A percentile compares a stretch with the other conserved stretches of the same genome.
These are phyloP conservation scores for Sebastes fasciatus DNA, from an alignment of 2,113 vertebrate species.

Conservation along the genomic window DNA sequence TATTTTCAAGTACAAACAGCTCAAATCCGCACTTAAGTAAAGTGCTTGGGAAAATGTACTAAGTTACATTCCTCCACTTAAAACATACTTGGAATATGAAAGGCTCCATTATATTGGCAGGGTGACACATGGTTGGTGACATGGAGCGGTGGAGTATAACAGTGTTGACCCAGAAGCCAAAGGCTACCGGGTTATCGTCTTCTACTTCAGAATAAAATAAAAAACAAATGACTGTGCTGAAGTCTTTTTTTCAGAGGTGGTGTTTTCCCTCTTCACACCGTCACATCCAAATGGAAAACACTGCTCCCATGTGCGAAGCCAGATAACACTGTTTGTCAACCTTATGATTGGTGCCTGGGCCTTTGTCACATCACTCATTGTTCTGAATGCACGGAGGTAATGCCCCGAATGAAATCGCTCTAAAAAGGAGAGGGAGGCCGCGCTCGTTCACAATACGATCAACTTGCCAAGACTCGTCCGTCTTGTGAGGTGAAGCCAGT, in stretches of 20 bases:
- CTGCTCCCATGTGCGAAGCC: constrained; percentile 17
- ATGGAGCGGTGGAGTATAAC: background rate
- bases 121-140: constrained; percentile 11
- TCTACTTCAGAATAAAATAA: constrained; percentile 31
- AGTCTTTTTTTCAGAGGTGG: constrained; percentile 31
- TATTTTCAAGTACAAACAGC: background rate
- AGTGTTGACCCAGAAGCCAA: constrained; percentile 16
- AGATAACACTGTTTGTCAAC: constrained; percentile 45
- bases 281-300: constrained; percentile 35
- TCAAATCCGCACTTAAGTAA: background rate
- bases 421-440: constrained; percentile 12
- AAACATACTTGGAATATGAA: background rate
- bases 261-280: constrained; percentile 19
- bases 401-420: constrained; percentile 29
- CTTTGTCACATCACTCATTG: constrained; percentile 43
- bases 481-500: background rate
- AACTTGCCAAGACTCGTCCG: background rate
- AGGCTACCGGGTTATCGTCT: constrained; percentile 9
- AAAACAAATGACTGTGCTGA: constrained; percentile 25
- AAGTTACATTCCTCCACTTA: background rate
- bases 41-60: background rate
- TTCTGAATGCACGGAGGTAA: constrained; percentile 22
- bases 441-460: background rate
- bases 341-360: constrained; percentile 34
- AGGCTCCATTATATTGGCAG: constrained; percentile 17